phyloP scores from a whole-genome alignment of 2,113 vertebrate species.

The Myxocyprinus asiaticus region DNA sequence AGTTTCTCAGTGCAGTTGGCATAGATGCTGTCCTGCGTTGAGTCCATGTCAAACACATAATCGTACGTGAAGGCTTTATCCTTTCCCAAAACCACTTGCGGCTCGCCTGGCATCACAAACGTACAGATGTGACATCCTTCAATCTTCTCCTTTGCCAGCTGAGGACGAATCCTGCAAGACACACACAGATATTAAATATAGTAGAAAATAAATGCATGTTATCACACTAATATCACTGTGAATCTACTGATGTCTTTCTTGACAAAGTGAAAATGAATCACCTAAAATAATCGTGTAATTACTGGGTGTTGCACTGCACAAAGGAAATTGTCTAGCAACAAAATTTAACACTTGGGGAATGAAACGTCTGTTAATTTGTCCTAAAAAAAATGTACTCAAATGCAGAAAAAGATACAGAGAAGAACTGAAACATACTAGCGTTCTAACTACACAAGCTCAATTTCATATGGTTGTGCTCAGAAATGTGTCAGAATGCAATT shows the following conservation, averaged over 20 bases:
- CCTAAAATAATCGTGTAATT: neutral
- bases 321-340: too few species aligned
- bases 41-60: slow-evolving; percentile 92
- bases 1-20: slow-evolving; percentile 88
- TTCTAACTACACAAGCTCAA: too few species aligned
- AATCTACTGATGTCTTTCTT: neutral
- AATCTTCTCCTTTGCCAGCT: slow-evolving; percentile 93
- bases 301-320: neutral
- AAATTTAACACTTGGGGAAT: too few species aligned
- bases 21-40: slow-evolving; percentile 88
- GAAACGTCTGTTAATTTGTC: too few species aligned
- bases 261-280: neutral
- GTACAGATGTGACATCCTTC: slow-evolving; percentile 99
- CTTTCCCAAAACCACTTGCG: slow-evolving; percentile 94
- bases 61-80: slow-evolving; percentile 98
- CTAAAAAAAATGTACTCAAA: too few species aligned
- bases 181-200: neutral
- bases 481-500: too few species aligned
- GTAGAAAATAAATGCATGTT: neutral
- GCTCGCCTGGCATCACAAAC: slow-evolving; percentile 90
- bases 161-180: slow-evolving; percentile 87
- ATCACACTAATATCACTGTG: neutral
- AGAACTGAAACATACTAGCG: too few species aligned
- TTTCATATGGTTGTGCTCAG: too few species aligned
- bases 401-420: too few species aligned